Evolutionary conservation across 2,113 vertebrate genomes (phyloP), one percentile per base, ranked within the genome.

Genomic region (Morone saxatilis): DNA sequence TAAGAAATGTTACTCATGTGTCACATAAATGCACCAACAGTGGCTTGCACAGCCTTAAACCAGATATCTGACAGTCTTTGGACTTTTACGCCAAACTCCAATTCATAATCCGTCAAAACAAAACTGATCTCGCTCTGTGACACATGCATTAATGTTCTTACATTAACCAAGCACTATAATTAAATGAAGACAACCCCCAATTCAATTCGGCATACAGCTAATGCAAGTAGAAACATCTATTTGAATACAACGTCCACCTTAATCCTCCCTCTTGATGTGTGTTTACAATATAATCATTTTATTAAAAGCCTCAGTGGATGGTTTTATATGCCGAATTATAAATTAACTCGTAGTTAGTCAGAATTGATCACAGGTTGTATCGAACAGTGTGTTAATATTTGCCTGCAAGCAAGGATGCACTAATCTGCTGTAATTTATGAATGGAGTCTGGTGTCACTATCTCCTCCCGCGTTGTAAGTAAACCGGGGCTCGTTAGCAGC

Each of bases 361-460:
- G 4, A 72, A 43, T 0, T 0, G 0, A 1, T 11, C 6, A 0
- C 1, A 7, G 0, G 0, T 19, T 62, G 0, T 25, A 2, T 25
- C 57, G 0, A 54, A 17, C 0, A 47, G 1, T 13, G 0, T 1
- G 14, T 36, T 5, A 11, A 53, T 17, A 20, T 41, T 13, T 4
- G 19, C 4, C 3, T 0, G 0, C 1, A 25, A 50, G 4, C 2
- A 43, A 4, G 1, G 4, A 25, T 0, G 0, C 3, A 5, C 10
- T n/a, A 31, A 75, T 70, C 0, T 54, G 10, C 1, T 0, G 2
- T 1, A 1, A n/a, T 71, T 70, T 47, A 13, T 4, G 1, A 47
- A 41, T 2, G 41, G 19, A 74, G 4, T 63, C 65, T 36, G 78
- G 87, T 13, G 0, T 1, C 7, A 1, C 16, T 13, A 12, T 8